phyloP scores from a whole-genome alignment of 2,113 vertebrate genomes.

The Gadus chalcogrammus region DNA sequence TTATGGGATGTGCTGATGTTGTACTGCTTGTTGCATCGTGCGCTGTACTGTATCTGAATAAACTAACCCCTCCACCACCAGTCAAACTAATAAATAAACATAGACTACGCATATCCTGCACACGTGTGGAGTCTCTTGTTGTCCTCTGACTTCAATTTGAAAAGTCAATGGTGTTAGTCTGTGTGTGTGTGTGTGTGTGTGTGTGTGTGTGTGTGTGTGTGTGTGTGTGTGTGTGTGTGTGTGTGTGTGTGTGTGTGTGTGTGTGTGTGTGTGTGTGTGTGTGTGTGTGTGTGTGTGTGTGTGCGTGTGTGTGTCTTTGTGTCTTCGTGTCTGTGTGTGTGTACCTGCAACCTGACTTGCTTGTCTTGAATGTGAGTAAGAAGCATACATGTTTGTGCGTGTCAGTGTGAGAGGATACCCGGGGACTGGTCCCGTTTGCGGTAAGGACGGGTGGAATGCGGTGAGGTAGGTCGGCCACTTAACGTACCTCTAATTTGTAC shows the following conservation, averaged over 20 bases:
- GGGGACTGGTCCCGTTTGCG: too few species aligned
- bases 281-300: neutral
- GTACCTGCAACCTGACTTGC: neutral
- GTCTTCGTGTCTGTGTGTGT: neutral
- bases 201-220: neutral
- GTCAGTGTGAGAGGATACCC: too few species aligned
- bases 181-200: constrained; percentile 1
- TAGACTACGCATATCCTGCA: constrained; percentile 50
- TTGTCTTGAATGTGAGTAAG: neutral
- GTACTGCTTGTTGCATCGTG: constrained; percentile 69
- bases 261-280: neutral
- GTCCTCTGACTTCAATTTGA: neutral
- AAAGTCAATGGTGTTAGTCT: neutral
- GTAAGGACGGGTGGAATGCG: neutral
- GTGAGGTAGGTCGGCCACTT: neutral
- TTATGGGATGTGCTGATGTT: constrained; percentile 53
- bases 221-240: neutral
- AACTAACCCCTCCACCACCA: constrained; percentile 55
- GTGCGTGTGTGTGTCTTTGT: neutral
- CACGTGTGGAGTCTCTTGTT: neutral
- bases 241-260: neutral
- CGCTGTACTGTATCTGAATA: constrained; percentile 62
- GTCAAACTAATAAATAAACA: constrained; percentile 63
- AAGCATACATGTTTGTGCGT: too few species aligned
- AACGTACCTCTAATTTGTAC: too few species aligned